These are phyloP conservation scores for Notolepis coatsorum DNA, from an alignment of 2,797 vertebrate species.

Conservation along the genomic window DNA sequence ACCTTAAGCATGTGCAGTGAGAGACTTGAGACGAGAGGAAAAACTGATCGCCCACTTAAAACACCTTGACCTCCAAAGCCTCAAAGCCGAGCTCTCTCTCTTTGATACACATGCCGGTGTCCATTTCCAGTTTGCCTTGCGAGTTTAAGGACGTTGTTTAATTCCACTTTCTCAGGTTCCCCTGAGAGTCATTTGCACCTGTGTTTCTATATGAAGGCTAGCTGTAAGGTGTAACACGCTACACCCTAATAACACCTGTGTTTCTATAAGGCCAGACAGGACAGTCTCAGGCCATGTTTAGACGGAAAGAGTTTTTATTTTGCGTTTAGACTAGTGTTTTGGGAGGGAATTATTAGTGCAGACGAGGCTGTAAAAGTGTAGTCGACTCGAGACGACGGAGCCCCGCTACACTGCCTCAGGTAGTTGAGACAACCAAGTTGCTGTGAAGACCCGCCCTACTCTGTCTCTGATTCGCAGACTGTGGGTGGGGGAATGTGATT, in stretches of 20 bases:
- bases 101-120: conserved; percentile 53
- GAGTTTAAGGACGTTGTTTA: conserved; percentile 73
- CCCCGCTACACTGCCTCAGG: too few species aligned
- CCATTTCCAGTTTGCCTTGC: conserved; percentile 72
- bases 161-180: conserved; percentile 82
- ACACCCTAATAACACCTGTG: conserved; percentile 9
- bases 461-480: too few species aligned
- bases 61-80: conserved; percentile 46
- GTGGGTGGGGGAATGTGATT: too few species aligned
- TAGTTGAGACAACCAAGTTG: too few species aligned
- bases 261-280: too few species aligned
- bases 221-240: conserved; percentile 66
- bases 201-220: conserved; percentile 69
- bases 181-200: conserved; percentile 72
- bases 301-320: too few species aligned
- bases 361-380: too few species aligned
- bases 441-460: too few species aligned
- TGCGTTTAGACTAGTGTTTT: too few species aligned
- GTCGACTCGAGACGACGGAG: too few species aligned
- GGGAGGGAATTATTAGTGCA: too few species aligned
- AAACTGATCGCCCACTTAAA: conserved; percentile 4
- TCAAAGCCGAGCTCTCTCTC: conserved; percentile 42
- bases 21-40: conserved; percentile 43
- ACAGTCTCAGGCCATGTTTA: too few species aligned
- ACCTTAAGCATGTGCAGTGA: conserved; percentile 6